Evolutionary conservation across 2,797 vertebrate species (phyloP).

Genomic region (Echiichthys vipera): DNA sequence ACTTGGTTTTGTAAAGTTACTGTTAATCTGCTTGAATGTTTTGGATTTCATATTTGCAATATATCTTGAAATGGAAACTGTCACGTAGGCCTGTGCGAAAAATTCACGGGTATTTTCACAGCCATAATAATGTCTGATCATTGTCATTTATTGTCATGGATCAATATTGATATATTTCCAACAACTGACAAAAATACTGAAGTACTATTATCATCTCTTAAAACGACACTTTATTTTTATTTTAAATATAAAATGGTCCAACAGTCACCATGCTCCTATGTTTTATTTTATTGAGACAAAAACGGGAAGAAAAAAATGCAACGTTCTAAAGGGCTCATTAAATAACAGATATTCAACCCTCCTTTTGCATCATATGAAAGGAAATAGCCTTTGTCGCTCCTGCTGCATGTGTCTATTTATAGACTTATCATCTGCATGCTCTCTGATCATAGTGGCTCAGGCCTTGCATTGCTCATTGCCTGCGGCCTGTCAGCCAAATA

Average conservation of each 20-base stretch:
- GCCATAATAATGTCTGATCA: neutral
- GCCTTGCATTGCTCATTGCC: conserved; percentile 64
- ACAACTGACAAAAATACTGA: neutral
- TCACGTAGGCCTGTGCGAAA: neutral
- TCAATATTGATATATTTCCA: neutral
- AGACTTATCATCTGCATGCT: conserved; percentile 79
- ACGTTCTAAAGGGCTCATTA: conserved; percentile 18
- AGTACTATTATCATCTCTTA: neutral
- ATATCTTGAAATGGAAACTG: conserved; percentile 13
- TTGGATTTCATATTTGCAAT: conserved; percentile 4
- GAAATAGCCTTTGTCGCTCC: conserved; percentile 69
- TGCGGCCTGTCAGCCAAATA: conserved; percentile 62
- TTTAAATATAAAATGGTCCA: conserved; percentile 3
- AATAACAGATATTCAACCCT: conserved; percentile 38
- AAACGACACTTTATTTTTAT: neutral
- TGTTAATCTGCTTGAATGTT: conserved; percentile 5
- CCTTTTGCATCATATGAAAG: conserved; percentile 63
- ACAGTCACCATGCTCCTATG: neutral
- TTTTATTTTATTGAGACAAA: conserved; percentile 13
- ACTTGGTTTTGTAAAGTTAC: conserved; percentile 26
- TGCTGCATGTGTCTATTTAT: conserved; percentile 76
- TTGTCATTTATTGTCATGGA: neutral
- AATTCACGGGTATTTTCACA: conserved; percentile 2
- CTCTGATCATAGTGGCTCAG: conserved; percentile 74
- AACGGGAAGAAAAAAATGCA: neutral